Base-by-base conservation (phyloP, 2,888 invertebrate genomes). In the Heliconius aoede region DNA sequence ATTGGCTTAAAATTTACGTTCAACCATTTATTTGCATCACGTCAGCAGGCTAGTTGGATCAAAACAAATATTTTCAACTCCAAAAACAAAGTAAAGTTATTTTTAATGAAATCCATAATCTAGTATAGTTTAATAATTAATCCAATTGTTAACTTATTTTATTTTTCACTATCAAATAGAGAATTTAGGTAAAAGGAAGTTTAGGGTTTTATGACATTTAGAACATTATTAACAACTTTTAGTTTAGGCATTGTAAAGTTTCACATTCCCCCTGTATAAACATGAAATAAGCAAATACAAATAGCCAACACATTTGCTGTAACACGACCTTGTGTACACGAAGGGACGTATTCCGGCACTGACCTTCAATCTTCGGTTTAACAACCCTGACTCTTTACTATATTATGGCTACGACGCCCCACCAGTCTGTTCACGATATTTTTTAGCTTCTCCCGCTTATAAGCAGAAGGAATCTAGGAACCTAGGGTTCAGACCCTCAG, bases 351-450 rank as follows among this genome's bases (percentile, higher is more conserved):
- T 58, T 51, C 30, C 58, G 65, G 11, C 46, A 40, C 18, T 67
- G 67, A 73, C 76, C 76, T 76, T 76, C 60, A 51, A 51, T 67
- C 67, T 72, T 76, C 28, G 21, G 21, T 21, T 24, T 74, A 65
- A 60, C 60, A 60, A n/a, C 76, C 58, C 76, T 30, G 9, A 67
- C 28, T n/a, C 28, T 61, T 71, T 32, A 64, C 71, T 65, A 76
- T 58, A 72, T 55, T 58, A 55, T 55, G 55, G 58, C 60, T 26
- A 32, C 24, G 64, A 26, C 55, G 60, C 30, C 36, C 8, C 64
- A 51, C 24, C 36, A 40, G 24, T 67, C 24, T 28, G 30, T 51
- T 72, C 60, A 26, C 40, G 46, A 46, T 18, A 11, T 40, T 40
- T 40, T 40, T 40, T 15, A 40, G 15, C 15, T 40, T 40, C 40